phyloP scores from a whole-genome alignment of 1,140 invertebrate species.

The Piezodorus guildinii region DNA sequence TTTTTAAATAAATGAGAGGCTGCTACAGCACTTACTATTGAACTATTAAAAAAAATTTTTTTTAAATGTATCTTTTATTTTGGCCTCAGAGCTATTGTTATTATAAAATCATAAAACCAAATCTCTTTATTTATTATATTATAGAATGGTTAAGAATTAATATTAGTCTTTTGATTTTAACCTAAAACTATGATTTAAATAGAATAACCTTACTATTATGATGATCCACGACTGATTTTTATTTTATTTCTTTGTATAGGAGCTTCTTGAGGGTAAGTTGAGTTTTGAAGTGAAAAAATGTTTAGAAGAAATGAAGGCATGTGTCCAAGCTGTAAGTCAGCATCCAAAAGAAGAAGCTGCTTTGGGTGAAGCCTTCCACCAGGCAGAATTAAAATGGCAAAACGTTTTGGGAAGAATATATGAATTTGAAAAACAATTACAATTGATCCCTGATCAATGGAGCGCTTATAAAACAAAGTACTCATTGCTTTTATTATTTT shows the following conservation, averaged over 20 bases:
- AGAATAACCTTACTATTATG: background rate
- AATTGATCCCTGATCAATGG: constrained; percentile 84
- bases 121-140: too few species aligned
- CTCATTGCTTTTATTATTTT: background rate
- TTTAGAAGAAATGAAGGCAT: constrained; percentile 60
- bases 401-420: constrained; percentile 56
- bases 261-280: constrained; percentile 51
- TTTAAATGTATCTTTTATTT: too few species aligned
- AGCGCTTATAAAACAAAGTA: constrained; percentile 61
- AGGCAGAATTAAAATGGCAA: constrained; percentile 62
- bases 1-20: background rate
- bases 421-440: constrained; percentile 58
- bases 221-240: too few species aligned
- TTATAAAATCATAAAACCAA: too few species aligned
- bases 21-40: too few species aligned
- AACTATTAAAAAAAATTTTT: too few species aligned
- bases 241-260: constrained; percentile 22
- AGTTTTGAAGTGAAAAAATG: constrained; percentile 52
- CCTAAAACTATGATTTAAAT: too few species aligned
- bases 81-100: too few species aligned
- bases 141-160: too few species aligned
- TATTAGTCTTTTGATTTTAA: too few species aligned
- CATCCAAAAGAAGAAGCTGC: constrained; percentile 50
- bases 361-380: constrained; percentile 50
- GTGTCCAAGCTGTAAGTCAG: constrained; percentile 49